Evolutionary conservation across 2,888 invertebrate genomes (phyloP).

Genomic region (Aethes cnicana): DNA sequence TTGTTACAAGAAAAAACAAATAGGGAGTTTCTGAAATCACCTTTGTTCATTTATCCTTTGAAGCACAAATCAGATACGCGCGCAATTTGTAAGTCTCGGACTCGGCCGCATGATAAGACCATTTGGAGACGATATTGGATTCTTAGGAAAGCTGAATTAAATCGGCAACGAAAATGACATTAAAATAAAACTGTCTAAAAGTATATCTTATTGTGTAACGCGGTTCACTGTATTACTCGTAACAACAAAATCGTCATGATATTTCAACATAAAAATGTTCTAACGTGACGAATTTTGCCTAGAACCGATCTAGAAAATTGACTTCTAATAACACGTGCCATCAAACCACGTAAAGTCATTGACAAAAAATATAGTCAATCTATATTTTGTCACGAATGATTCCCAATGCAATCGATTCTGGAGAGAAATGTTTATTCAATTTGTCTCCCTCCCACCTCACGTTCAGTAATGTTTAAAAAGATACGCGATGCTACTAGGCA

Average conservation of each 20-base stretch:
- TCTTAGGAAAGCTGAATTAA: conserved; percentile 6
- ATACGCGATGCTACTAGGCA: conserved; percentile 56
- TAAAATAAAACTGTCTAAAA: too few species aligned
- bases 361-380: neutral
- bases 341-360: neutral
- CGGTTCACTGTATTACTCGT: too few species aligned
- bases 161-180: too few species aligned
- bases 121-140: conserved; percentile 15
- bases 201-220: too few species aligned
- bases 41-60: conserved; percentile 55
- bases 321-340: too few species aligned
- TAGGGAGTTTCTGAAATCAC: conserved; percentile 53
- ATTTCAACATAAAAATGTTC: too few species aligned
- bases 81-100: conserved; percentile 38
- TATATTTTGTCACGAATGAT: conserved; percentile 33
- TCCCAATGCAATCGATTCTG: conserved; percentile 49
- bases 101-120: conserved; percentile 11
- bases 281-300: too few species aligned
- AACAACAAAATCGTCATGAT: too few species aligned
- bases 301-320: too few species aligned
- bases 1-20: conserved; percentile 54
- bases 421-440: conserved; percentile 55
- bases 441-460: conserved; percentile 61
- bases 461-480: conserved; percentile 52
- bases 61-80: conserved; percentile 38